Base-by-base conservation (phyloP, 2,888 invertebrate species). In the Oxystoma pomonae region DNA sequence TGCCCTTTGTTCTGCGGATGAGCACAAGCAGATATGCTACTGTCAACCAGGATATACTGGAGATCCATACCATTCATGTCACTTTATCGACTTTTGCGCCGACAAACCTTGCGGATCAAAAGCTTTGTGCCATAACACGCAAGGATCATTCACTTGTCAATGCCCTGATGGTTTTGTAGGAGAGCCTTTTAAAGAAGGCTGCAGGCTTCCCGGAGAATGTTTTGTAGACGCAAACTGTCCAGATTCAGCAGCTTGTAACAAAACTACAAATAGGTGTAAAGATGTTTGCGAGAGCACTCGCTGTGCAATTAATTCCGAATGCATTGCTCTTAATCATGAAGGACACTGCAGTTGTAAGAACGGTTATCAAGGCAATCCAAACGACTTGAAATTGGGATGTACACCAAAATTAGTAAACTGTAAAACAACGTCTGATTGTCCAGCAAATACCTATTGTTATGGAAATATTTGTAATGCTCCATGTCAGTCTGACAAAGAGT, bases 31-130 rank as follows among this genome's bases (percentile, higher is more conserved):
- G 77, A 84, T 87, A 0, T 91, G 91, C 75, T 90, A 91, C 72
- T 95, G 95, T 76, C 93, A 93, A 80, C 94, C 94, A 12, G 94
- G 94, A 0, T 94, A 86, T 73, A 91, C 91, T 0, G 94, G 94
- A 1, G 88, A 94, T 77, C 88, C 94, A 1, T 80, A 84, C 9
- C 81, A 80, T 21, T 88, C 88, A 19, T 95, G 95, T 73, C 81
- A 83, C 59, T 81, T 89, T 60, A 87, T 94, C 60, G 90, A 94
- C 79, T 92, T 89, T 78, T 95, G 94, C 74, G 84, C 85, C 58
- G 86, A 87, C 69, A 85, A 86, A 53, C 92, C 92, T 5, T 94
- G 94, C 76, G 92, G 91, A 2, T 87, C 89, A 56, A 90, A 90
- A 62, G 90, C 94, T 0, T 81, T 85, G 67, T 96, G 96, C 77